Percentiles rank a stretch among this genome's conserved stretches.
phyloP scores from a whole-genome alignment of 2,113 vertebrate genomes.

The Sardina pilchardus region DNA sequence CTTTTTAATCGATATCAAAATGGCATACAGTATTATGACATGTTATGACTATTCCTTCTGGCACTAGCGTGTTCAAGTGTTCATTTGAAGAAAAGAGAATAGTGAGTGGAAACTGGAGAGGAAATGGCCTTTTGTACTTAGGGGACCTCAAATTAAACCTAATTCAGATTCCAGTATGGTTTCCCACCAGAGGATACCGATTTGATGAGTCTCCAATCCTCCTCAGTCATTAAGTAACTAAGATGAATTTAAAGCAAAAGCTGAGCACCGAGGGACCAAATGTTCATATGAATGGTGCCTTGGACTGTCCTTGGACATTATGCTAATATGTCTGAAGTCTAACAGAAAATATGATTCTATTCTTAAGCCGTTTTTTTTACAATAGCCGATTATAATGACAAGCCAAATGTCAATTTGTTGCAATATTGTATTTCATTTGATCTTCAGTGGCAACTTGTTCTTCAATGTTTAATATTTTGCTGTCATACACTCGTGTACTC shows the following conservation, averaged over 20 bases:
- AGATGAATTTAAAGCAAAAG: neutral
- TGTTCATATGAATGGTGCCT: neutral
- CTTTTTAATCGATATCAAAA: neutral
- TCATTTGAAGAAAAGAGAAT: neutral
- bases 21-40: neutral
- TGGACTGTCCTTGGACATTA: neutral
- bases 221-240: neutral
- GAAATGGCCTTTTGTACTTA: neutral
- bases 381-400: neutral
- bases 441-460: neutral
- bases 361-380: neutral
- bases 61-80: neutral
- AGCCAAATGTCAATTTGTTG: neutral
- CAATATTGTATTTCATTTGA: neutral
- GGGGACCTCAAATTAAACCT: neutral
- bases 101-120: neutral
- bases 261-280: neutral
- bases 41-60: too few relatives aligned
- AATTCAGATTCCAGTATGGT: neutral
- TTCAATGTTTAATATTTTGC: neutral
- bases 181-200: neutral
- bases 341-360: neutral
- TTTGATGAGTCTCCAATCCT: conserved; percentile 1
- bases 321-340: neutral
- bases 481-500: neutral